Base-by-base conservation (phyloP, 35 echinoderm and acorn worm species). In the Lytechinus pictus region DNA sequence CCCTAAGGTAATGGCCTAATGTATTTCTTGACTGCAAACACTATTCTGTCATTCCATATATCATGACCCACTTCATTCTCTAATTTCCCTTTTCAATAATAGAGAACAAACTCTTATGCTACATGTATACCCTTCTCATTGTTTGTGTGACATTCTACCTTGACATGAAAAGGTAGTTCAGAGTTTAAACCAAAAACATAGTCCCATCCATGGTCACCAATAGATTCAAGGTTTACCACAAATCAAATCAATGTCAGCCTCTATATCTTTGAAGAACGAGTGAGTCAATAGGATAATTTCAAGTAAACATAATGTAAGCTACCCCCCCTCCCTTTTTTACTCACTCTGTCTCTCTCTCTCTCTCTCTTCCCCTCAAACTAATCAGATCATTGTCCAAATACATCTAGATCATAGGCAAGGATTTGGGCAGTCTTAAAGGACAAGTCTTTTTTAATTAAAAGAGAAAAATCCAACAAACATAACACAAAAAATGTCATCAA, bases 41-140 rank as follows among this genome's bases (percentile, higher is more conserved):
- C 66, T 79, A 79, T 79, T n/a, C 66, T 79, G 66, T 79, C 66
- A 79, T 16, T 79, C n/a, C 66, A 79, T 79, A 24, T 79, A 79
- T 19, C 16, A 7, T 79, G 16, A 14, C 1, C 66, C 14, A 79
- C 19, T 79, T 79, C 66, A n/a, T 79, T 79, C 16, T 24, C 66
- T 79, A 79, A 79, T 79, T 79, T 79, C 66, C n/a, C 66, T 24
- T 24, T 79, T 16, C 66, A 16, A 79, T 0, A 79, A 24, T 24
- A 79, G 66, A 79, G 4, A n/a, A 79, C 19, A 79, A 14, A 7
- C 66, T 79, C 66, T 7, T 19, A 21, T 19, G 14, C 24, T 24
- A 44, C 33, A 44, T 44, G 33, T 44, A 44, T 44, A 44, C 4
- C 56, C 8, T 10, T 21, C 66, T 79, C 19, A 0, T 79, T 79